Percentiles rank a stretch among this genome's conserved stretches.
phyloP scores from a whole-genome alignment of 2,888 invertebrate genomes.

The Steinernema hermaphroditum region DNA sequence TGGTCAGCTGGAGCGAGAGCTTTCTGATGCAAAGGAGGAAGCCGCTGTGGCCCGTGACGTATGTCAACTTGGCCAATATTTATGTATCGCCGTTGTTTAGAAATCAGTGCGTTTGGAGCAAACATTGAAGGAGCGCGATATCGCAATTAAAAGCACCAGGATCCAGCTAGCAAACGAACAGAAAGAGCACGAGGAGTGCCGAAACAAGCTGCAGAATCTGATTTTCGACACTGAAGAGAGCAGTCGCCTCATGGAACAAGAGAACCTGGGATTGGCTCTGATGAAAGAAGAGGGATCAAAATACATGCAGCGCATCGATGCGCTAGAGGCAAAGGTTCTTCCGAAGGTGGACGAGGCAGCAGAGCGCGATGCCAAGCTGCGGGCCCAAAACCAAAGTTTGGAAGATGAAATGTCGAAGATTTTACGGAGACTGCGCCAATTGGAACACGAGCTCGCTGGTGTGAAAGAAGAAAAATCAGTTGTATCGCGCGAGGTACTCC shows the following conservation, averaged over 20 bases:
- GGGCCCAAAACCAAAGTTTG: too few species aligned
- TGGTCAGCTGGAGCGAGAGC: not conserved
- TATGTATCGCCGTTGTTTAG: not conserved
- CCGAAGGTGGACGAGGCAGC: too few species aligned
- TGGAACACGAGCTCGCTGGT: too few species aligned
- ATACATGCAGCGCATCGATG: not conserved
- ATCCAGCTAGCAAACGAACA: not conserved
- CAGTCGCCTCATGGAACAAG: not conserved
- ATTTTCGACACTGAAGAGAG: not conserved
- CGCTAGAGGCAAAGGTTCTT: not conserved
- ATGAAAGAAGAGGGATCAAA: not conserved
- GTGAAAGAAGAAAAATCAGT: too few species aligned
- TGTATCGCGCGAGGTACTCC: too few species aligned
- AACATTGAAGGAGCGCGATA: not conserved
- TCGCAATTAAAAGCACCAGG: not conserved
- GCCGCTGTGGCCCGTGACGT: not conserved
- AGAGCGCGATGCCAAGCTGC: too few species aligned
- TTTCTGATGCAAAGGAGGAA: not conserved
- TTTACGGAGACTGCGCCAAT: too few species aligned
- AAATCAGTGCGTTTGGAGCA: not conserved
- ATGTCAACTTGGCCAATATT: not conserved
- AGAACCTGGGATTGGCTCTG: not conserved
- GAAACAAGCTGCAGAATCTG: not conserved
- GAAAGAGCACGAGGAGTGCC: conserved; percentile 3
- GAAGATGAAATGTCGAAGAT: too few species aligned